These are phyloP conservation scores for Hesperophylax magnus DNA, from an alignment of 1,140 invertebrate species.

Conservation along the genomic window DNA sequence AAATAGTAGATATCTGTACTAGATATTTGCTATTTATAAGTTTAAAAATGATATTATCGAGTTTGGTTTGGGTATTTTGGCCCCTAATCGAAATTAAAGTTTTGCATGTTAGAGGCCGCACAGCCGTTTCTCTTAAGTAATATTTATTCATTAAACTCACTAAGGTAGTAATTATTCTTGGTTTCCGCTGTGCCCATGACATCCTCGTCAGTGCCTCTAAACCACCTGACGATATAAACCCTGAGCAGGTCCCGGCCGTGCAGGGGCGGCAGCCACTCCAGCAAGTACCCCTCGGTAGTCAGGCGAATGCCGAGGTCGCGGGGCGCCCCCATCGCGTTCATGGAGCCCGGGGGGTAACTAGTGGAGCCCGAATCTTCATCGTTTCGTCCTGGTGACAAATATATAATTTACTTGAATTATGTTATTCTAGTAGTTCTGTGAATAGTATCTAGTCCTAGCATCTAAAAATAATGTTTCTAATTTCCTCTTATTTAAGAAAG, in stretches of 20 bases:
- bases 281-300: conserved; percentile 76
- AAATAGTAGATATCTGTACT: too few relatives aligned
- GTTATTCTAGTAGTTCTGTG: too few relatives aligned
- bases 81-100: too few relatives aligned
- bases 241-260: conserved; percentile 72
- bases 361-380: conserved; percentile 18
- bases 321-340: conserved; percentile 73
- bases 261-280: conserved; percentile 81
- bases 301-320: conserved; percentile 76
- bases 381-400: background rate
- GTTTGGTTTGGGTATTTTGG: too few relatives aligned
- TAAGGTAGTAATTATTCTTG: conserved; percentile 66
- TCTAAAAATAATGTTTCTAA: too few relatives aligned
- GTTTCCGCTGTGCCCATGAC: conserved; percentile 75
- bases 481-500: too few relatives aligned
- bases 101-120: too few relatives aligned
- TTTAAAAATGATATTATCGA: too few relatives aligned
- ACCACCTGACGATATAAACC: conserved; percentile 76
- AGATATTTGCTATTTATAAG: too few relatives aligned
- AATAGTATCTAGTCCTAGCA: too few relatives aligned
- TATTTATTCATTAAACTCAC: conserved; percentile 37
- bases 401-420: too few relatives aligned
- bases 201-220: conserved; percentile 71
- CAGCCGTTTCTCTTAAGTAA: too few relatives aligned
- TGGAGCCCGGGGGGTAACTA: conserved; percentile 51